A percentile compares a stretch with the other conserved stretches of the same genome.
These are phyloP conservation scores for Lycocerus yunnanus DNA, from an alignment of 2,888 invertebrate genomes.

Conservation along the genomic window DNA sequence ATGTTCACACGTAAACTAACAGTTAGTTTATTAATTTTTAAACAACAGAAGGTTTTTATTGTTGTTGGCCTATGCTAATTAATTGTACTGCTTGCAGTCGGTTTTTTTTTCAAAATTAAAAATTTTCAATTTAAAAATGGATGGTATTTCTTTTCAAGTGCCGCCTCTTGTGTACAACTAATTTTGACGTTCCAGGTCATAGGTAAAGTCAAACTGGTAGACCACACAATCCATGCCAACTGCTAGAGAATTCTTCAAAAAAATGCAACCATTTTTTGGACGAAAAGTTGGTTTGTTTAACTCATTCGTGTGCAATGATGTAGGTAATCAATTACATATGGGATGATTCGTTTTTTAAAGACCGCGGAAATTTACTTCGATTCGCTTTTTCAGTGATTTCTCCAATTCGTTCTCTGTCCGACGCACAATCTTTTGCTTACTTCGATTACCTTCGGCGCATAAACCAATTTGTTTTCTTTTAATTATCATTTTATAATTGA, in stretches of 20 bases:
- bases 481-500: background rate
- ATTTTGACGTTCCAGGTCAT: conserved; percentile 28
- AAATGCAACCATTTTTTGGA: background rate
- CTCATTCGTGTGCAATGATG: conserved; percentile 7
- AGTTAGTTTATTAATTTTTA: background rate
- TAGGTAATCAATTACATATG: conserved; percentile 36
- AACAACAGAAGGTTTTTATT: background rate
- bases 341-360: conserved; percentile 34
- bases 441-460: background rate
- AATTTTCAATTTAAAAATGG: background rate
- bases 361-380: conserved; percentile 34
- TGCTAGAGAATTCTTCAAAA: background rate
- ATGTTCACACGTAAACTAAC: background rate
- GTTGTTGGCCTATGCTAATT: background rate
- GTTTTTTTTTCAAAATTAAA: background rate
- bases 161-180: conserved; percentile 25
- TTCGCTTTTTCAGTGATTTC: conserved; percentile 23
- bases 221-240: conserved; percentile 13
- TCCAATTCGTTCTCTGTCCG: background rate
- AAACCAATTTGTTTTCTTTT: background rate
- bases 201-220: conserved; percentile 23
- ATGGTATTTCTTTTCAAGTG: conserved; percentile 12
- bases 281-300: background rate
- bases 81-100: no score
- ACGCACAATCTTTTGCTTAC: background rate